Percentiles rank a stretch among this genome's conserved stretches.
Conservation (phyloP, 2,888 invertebrate species). For the Spodoptera picta region DNA sequence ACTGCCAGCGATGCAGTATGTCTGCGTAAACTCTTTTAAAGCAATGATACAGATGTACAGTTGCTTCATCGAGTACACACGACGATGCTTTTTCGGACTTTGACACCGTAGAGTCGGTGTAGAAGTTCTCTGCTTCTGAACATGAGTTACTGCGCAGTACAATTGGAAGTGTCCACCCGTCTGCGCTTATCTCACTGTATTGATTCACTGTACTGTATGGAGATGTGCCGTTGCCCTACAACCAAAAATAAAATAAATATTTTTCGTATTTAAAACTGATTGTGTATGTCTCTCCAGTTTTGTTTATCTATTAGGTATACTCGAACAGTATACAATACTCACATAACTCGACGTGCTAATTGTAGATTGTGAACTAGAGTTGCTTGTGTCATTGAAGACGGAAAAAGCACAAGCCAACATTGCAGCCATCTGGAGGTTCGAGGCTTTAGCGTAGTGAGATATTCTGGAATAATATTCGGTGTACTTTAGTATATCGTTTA, state of each 20-base stretch:
- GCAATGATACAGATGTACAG: constrained; percentile 91
- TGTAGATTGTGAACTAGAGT: constrained; percentile 88
- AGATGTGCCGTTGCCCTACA: constrained; percentile 91
- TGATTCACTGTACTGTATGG: constrained; percentile 96
- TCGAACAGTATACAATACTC: constrained; percentile 55
- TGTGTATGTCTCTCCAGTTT: too few species aligned
- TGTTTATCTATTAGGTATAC: too few species aligned
- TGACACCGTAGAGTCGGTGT: constrained; percentile 76
- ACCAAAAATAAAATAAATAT: constrained; percentile 58
- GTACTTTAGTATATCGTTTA: too few species aligned
- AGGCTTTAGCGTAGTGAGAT: constrained; percentile 93
- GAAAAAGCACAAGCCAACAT: constrained; percentile 97
- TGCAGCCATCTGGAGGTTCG: constrained; percentile 97
- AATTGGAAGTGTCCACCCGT: constrained; percentile 93
- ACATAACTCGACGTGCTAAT: constrained; percentile 83
- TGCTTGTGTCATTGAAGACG: constrained; percentile 88
- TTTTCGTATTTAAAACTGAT: too few species aligned
- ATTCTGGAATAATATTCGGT: constrained; percentile 86
- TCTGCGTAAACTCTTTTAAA: constrained; percentile 97
- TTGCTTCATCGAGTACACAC: constrained; percentile 82
- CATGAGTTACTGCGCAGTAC: constrained; percentile 95
- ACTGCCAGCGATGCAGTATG: constrained; percentile 95
- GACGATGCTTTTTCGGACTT: constrained; percentile 77
- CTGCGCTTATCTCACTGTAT: constrained; percentile 91
- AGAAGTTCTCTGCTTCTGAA: constrained; percentile 94